Base-by-base conservation (phyloP, 2,888 invertebrate species). In the Cotesia congregata region DNA sequence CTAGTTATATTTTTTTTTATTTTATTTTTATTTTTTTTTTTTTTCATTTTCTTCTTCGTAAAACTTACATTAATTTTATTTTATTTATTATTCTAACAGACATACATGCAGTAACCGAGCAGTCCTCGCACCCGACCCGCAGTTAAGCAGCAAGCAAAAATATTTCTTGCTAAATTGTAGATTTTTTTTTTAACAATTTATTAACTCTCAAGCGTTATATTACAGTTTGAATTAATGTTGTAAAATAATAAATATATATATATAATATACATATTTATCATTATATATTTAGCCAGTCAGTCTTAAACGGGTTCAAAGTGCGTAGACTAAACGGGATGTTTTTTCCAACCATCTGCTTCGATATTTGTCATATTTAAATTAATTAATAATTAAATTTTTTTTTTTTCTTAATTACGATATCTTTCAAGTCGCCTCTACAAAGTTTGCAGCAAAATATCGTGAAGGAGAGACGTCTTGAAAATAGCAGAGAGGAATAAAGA, bases 121-220 rank as follows among this genome's bases (percentile, higher is more conserved):
- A 86, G 87, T 86, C 88, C 85, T 86, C 85, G 86, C 88, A 88
- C 86, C 85, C 80, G 86, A 85, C 85, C 87, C 86, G 86, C 85
- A 83, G 84, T 86, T 86, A 50, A 50, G 50, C 50, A 86, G 86
- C 84, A 87, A 20, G 20, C 50, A 20, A 69, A 69, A 69, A 59
- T 69, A 20, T 30, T 68, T 38, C n/a, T 38, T 67, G 39, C 39
- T 60, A n/a, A 59, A 59, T 85, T 84, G 84, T 85, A 81, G 85
- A 86, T 86, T 85, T 86, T 87, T 60, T 67, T 74, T 59, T 60
- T 67, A 30, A 39, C 30, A 9, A 50, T 61, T 30, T n/a, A 5
- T 67, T 12, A 20, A 30, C 59, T 59, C 59, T 6, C 59, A 59
- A 17, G 6, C 6, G 30, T 38, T 60, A 59, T 59, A 59, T 59